Evolutionary conservation across 2,113 vertebrate genomes (phyloP).

Genomic region (Microcebus tavaratra): DNA sequence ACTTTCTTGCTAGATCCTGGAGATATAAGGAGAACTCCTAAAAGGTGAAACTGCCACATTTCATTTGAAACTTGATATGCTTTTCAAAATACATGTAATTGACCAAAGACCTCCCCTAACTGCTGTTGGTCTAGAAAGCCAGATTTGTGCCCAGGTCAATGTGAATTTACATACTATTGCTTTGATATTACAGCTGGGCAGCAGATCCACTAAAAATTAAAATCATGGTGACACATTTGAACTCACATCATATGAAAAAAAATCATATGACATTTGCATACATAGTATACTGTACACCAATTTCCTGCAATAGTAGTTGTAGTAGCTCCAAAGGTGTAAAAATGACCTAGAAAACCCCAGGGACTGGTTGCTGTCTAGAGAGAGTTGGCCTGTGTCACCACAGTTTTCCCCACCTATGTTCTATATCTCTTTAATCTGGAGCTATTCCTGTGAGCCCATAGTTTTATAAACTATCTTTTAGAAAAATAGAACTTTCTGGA

Average conservation of each 20-base stretch:
- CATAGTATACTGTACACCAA: not conserved
- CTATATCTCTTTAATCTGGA: not conserved
- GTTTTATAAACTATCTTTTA: constrained; percentile 4
- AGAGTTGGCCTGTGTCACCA: not conserved
- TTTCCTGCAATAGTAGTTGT: not conserved
- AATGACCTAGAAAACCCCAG: not conserved
- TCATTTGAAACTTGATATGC: not conserved
- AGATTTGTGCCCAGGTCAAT: not conserved
- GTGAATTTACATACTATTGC: not conserved
- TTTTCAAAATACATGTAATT: not conserved
- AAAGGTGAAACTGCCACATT: not conserved
- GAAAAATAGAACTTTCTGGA: constrained; percentile 21
- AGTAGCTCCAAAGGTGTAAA: not conserved
- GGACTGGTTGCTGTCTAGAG: not conserved
- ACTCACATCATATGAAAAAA: not conserved
- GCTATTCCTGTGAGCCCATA: not conserved
- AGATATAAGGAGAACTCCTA: not conserved
- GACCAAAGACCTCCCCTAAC: not conserved
- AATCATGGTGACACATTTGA: not conserved
- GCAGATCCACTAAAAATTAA: not conserved
- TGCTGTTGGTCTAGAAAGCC: not conserved
- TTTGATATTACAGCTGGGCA: not conserved
- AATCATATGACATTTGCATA: not conserved
- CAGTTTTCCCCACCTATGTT: not conserved
- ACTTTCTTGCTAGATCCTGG: not conserved